These are phyloP conservation scores for Lacerta bilineata DNA, from an alignment of 2,797 vertebrate genomes.

Conservation along the genomic window DNA sequence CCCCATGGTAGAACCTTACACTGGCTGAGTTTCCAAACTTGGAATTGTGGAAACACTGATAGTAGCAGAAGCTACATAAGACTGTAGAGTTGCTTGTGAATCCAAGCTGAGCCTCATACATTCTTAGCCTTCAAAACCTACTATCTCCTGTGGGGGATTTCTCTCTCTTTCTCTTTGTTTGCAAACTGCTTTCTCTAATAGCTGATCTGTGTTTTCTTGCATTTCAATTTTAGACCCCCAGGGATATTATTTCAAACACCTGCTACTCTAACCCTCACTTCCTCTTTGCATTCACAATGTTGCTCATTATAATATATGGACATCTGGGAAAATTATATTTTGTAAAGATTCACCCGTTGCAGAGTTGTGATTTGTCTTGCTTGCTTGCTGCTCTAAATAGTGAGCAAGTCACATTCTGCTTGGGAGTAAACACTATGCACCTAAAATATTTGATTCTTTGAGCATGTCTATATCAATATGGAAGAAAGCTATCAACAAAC, in stretches of 20 bases:
- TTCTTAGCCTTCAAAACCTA: neutral
- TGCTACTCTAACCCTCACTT: constrained; percentile 44
- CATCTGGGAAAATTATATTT: constrained; percentile 44
- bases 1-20: neutral
- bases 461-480: no score
- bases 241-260: constrained; percentile 40
- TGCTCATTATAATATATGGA: constrained; percentile 51
- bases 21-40: neutral
- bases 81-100: neutral
- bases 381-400: neutral
- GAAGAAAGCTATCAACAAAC: no score
- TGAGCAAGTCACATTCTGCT: neutral
- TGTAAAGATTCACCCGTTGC: constrained; percentile 30
- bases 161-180: neutral
- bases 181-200: constrained; percentile 2
- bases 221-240: constrained; percentile 30
- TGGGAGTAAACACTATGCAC: accelerated
- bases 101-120: neutral
- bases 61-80: neutral
- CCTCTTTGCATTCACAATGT: constrained; percentile 40
- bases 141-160: neutral
- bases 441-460: neutral
- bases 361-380: neutral
- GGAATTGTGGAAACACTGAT: neutral
- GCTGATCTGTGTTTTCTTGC: constrained; percentile 11